Conservation (phyloP, 2,113 vertebrate genomes). For the Daubentonia madagascariensis region DNA sequence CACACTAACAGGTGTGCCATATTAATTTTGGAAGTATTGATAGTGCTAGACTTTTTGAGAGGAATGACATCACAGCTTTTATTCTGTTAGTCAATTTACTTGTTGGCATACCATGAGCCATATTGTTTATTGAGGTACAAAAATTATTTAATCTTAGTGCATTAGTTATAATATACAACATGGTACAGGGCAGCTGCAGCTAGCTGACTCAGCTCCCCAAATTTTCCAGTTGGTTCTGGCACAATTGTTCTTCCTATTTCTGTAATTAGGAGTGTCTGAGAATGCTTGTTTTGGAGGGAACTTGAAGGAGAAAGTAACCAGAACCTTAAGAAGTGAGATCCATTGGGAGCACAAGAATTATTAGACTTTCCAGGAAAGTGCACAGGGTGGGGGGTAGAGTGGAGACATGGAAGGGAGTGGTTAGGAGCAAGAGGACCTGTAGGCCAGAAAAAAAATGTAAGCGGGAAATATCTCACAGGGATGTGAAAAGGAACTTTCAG, state of each 20-base stretch:
- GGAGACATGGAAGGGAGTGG: neutral
- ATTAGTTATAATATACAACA: neutral
- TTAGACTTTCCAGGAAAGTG: constrained; percentile 52
- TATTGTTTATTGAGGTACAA: constrained; percentile 31
- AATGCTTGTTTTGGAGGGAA: constrained; percentile 35
- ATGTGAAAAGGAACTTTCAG: constrained; percentile 52
- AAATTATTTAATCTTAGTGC: constrained; percentile 28
- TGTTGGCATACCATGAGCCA: constrained; percentile 7
- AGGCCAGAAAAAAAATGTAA: neutral
- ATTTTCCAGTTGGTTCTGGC: constrained; percentile 28
- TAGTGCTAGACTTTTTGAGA: neutral
- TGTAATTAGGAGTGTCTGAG: constrained; percentile 8
- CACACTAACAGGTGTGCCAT: neutral
- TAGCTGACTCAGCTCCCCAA: neutral
- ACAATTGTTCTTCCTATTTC: constrained; percentile 15
- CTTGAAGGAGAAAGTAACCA: constrained; percentile 36
- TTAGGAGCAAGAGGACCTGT: neutral
- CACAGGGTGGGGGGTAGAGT: neutral
- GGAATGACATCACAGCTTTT: neutral
- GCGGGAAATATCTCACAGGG: constrained; percentile 23
- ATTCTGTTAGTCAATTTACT: constrained; percentile 30
- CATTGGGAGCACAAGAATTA: constrained; percentile 26
- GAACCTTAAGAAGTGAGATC: constrained; percentile 13
- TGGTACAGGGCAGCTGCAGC: neutral
- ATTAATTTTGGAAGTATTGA: constrained; percentile 31